Conservation (phyloP, 2,888 invertebrate species). For the Conus canariensis region DNA sequence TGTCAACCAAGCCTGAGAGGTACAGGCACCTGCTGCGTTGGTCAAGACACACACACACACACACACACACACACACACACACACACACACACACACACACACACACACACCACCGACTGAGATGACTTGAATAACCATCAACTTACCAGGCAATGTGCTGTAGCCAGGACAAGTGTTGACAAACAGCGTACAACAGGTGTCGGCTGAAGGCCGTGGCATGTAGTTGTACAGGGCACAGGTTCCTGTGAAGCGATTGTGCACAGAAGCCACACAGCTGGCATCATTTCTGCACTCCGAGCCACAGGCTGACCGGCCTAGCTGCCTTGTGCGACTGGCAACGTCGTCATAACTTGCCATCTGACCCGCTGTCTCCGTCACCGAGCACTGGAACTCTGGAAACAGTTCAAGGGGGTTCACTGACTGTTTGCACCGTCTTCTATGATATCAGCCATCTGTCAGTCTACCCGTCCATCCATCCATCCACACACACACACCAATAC, state of each 20-base stretch:
- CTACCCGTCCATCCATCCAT: no score
- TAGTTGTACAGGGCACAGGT: constrained; percentile 52
- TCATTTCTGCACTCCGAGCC: constrained; percentile 45
- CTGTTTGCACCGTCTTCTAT: no score
- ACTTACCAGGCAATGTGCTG: constrained; percentile 50
- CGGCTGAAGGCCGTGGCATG: constrained; percentile 46
- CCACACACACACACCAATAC: no score
- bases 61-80: neutral
- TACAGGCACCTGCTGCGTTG: no score
- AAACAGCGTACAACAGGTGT: constrained; percentile 56
- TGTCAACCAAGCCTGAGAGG: no score
- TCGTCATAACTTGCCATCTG: neutral
- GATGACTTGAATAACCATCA: neutral
- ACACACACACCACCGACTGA: no score
- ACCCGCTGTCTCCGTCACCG: neutral
- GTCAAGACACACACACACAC: neutral
- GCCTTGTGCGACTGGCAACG: neutral
- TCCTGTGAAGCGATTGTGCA: constrained; percentile 37
- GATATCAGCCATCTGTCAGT: no score
- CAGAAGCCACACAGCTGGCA: constrained; percentile 49
- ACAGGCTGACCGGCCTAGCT: neutral
- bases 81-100: no score
- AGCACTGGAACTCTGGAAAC: constrained; percentile 44
- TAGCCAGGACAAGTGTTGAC: constrained; percentile 61
- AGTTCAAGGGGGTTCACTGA: no score